A percentile compares a stretch with the other conserved stretches of the same genome.
Evolutionary conservation across 2,797 vertebrate species (phyloP).

Genomic region (Tachyglossus aculeatus): DNA sequence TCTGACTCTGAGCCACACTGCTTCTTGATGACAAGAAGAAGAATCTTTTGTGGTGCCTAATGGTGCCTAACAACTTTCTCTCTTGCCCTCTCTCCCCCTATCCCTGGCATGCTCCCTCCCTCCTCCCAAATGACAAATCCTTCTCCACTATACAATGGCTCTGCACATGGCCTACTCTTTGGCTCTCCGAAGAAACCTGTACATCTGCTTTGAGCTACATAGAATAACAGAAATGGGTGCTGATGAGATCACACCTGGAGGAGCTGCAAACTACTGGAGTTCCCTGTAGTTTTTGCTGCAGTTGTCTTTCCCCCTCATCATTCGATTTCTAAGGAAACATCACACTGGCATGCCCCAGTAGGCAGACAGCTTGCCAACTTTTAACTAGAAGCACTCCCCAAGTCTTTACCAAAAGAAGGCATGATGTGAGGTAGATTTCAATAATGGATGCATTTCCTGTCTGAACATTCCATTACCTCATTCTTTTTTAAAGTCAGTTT

Average conservation of each 20-base stretch:
- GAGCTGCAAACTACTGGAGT: slow-evolving; percentile 40
- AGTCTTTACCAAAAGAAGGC: slow-evolving; percentile 54
- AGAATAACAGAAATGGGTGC: slow-evolving; percentile 42
- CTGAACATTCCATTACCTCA: slow-evolving; percentile 58
- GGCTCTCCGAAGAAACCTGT: slow-evolving; percentile 27
- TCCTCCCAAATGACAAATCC: slow-evolving; percentile 45
- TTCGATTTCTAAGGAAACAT: slow-evolving; percentile 50
- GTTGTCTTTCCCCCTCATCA: slow-evolving; percentile 52
- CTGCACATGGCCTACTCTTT: slow-evolving; percentile 41
- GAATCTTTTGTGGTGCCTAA: too few species aligned
- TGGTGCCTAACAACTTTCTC: too few species aligned
- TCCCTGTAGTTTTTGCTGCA: slow-evolving; percentile 43
- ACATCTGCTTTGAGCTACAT: slow-evolving; percentile 58
- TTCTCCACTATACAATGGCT: slow-evolving; percentile 45
- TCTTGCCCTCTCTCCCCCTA: slow-evolving; percentile 8
- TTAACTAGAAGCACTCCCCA: slow-evolving; percentile 47
- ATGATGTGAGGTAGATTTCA: slow-evolving; percentile 63
- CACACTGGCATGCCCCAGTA: slow-evolving; percentile 51
- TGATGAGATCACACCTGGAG: slow-evolving; percentile 54
- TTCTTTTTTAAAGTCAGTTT: slow-evolving; percentile 53
- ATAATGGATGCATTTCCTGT: slow-evolving; percentile 59
- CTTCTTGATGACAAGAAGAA: too few species aligned
- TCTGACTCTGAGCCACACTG: too few species aligned
- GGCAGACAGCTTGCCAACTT: slow-evolving; percentile 59
- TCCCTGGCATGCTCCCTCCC: slow-evolving; percentile 32